These are phyloP conservation scores for Indicator indicator DNA, from an alignment of 2,113 vertebrate genomes.

Conservation along the genomic window DNA sequence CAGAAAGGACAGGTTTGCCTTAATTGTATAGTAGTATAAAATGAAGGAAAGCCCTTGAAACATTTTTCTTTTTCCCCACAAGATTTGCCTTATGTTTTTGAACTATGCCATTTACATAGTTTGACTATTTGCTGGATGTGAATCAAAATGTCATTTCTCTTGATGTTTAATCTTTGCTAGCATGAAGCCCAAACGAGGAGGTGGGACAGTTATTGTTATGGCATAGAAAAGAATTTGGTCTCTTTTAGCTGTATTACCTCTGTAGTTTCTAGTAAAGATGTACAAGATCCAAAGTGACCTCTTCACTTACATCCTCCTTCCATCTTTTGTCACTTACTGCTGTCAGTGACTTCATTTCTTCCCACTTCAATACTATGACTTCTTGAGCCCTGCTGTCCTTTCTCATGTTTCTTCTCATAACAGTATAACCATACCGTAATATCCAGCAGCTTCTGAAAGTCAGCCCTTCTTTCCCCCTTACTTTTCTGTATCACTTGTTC, in stretches of 20 bases:
- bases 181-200: neutral
- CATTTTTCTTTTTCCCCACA: rapidly evolving
- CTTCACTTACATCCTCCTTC: neutral
- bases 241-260: slow-evolving; percentile 5
- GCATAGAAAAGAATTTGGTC: neutral
- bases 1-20: neutral
- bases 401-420: slow-evolving; percentile 8
- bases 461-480: neutral
- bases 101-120: neutral
- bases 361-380: slow-evolving; percentile 5
- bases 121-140: neutral
- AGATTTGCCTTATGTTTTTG: neutral
- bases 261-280: neutral
- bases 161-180: neutral
- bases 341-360: neutral
- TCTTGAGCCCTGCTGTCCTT: neutral
- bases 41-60: neutral
- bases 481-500: neutral
- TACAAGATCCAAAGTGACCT: slow-evolving; percentile 47
- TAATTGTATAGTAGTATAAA: neutral
- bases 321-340: slow-evolving; percentile 28
- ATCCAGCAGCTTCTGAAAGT: slow-evolving; percentile 40
- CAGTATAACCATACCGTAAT: neutral
- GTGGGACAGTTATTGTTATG: neutral
- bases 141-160: neutral